Percentiles rank a stretch among this genome's conserved stretches.
Conservation (phyloP, 2,113 vertebrate species). For the Epinephelus lanceolatus region DNA sequence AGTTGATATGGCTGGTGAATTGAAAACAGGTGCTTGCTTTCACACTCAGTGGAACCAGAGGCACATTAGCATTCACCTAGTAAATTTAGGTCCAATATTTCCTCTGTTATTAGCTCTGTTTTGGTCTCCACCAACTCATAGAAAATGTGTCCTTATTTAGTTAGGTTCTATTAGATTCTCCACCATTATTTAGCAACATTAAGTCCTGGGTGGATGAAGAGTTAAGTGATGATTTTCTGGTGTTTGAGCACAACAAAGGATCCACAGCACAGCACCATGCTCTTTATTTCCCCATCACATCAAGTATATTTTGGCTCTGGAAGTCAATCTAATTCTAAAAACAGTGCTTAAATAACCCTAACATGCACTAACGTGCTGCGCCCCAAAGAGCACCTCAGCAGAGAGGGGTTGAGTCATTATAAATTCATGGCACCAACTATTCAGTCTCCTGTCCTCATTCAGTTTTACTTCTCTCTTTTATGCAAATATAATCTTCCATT, state of each 20-base stretch:
- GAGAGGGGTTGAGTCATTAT: constrained; percentile 27
- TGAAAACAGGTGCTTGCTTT: background rate
- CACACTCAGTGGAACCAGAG: background rate
- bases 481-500: constrained; percentile 64
- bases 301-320: background rate
- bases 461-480: constrained; percentile 46
- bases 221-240: background rate
- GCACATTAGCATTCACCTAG: background rate
- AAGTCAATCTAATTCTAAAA: background rate
- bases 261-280: background rate
- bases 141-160: background rate
- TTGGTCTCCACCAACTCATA: background rate
- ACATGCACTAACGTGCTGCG: background rate
- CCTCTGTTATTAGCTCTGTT: background rate
- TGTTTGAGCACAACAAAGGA: background rate
- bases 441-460: constrained; percentile 41
- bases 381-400: constrained; percentile 13
- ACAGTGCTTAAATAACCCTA: background rate
- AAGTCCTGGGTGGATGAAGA: background rate
- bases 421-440: constrained; percentile 42
- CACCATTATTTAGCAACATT: background rate
- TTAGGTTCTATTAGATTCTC: background rate
- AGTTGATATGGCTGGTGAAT: background rate
- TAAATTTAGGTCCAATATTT: background rate
- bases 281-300: background rate